phyloP scores from a whole-genome alignment of 2,888 invertebrate species.

The Ormyrus labotus region DNA sequence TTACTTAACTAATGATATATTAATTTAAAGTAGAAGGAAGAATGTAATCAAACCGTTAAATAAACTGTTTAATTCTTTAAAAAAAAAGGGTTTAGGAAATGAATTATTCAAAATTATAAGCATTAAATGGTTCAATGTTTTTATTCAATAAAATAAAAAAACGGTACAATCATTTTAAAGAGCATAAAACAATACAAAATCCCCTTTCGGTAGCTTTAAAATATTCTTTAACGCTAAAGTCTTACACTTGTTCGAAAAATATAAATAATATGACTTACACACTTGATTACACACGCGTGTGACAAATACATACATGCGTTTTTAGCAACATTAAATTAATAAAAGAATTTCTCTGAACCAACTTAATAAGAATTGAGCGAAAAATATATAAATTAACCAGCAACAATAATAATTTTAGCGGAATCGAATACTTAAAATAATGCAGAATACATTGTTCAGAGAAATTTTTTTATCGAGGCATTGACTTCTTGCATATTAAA shows the following conservation, averaged over 20 bases:
- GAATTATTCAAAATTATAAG: constrained; percentile 20
- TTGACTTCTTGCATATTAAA: constrained; percentile 26
- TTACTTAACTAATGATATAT: no score
- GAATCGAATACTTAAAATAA: neutral
- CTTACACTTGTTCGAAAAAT: constrained; percentile 45
- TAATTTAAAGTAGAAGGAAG: no score
- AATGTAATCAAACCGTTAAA: no score
- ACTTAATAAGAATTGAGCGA: neutral
- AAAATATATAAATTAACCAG: neutral
- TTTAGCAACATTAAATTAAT: constrained; percentile 27
- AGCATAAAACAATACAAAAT: constrained; percentile 39
- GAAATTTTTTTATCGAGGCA: constrained; percentile 36
- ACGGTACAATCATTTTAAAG: constrained; percentile 29
- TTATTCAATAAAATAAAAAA: constrained; percentile 53
- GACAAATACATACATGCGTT: constrained; percentile 41
- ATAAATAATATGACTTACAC: constrained; percentile 52
- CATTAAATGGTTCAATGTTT: constrained; percentile 38
- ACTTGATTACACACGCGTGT: constrained; percentile 32
- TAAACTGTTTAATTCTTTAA: no score
- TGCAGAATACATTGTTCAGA: constrained; percentile 8
- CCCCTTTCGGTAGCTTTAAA: constrained; percentile 30
- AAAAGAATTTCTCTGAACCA: constrained; percentile 47
- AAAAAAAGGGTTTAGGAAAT: constrained; percentile 8
- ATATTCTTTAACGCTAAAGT: constrained; percentile 34
- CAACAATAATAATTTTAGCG: neutral